Evolutionary conservation across 2,113 vertebrate species (phyloP).

Genomic region (Neodontobutis hainanensis): DNA sequence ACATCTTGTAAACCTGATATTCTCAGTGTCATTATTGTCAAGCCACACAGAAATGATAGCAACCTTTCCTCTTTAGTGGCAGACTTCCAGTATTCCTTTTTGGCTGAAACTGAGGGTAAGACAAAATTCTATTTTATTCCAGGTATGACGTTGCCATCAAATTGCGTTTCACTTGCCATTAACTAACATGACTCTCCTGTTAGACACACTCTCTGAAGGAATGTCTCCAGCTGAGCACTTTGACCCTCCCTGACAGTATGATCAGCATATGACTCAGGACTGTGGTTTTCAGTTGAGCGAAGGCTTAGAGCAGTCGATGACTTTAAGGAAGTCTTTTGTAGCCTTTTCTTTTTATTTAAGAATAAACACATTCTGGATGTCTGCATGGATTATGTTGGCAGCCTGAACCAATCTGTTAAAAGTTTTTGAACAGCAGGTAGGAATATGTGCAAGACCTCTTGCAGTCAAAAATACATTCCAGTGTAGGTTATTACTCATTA

Average conservation of each 20-base stretch:
- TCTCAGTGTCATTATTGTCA: background rate
- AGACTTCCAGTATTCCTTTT: conserved; percentile 36
- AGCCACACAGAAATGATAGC: conserved; percentile 7
- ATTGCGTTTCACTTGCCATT: conserved; percentile 8
- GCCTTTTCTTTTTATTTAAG: background rate
- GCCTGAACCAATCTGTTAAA: conserved; percentile 3
- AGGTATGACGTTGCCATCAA: conserved; percentile 41
- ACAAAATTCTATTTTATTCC: background rate
- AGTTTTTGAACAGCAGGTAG: conserved; percentile 54
- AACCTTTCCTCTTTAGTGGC: conserved; percentile 24
- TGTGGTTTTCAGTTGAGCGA: conserved; percentile 4
- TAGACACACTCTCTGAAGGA: conserved; percentile 5
- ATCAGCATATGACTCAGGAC: conserved; percentile 62
- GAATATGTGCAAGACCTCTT: background rate
- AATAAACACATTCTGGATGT: conserved; percentile 13
- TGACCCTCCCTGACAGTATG: conserved; percentile 63
- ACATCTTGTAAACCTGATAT: background rate
- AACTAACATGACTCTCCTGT: conserved; percentile 19
- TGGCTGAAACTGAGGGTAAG: conserved; percentile 5
- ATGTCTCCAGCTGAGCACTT: conserved; percentile 65
- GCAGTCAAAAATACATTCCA: background rate
- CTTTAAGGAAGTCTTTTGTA: background rate
- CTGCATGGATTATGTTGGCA: conserved; percentile 7
- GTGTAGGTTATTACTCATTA: too few relatives aligned
- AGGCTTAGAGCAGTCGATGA: conserved; percentile 22